Percentiles rank a stretch among this genome's conserved stretches.
Evolutionary conservation across 2,888 invertebrate species (phyloP).

Genomic region (Stenotaenia linearis): DNA sequence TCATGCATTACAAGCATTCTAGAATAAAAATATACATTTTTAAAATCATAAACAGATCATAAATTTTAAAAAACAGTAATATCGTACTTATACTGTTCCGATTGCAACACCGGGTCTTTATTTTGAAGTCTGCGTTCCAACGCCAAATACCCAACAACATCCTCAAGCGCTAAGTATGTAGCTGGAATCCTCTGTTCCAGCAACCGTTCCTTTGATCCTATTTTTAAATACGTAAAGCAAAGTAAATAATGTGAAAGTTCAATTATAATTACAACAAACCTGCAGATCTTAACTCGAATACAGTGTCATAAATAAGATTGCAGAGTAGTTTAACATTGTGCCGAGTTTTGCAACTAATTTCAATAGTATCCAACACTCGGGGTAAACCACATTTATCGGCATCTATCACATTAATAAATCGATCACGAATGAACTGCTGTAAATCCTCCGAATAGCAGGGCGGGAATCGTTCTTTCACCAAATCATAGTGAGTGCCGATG

Average conservation of each 20-base stretch:
- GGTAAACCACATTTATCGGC: slow-evolving; percentile 94
- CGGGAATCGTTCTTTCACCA: slow-evolving; percentile 61
- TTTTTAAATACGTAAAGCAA: neutral
- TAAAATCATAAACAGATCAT: neutral
- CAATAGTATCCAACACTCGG: slow-evolving; percentile 82
- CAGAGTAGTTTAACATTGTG: slow-evolving; percentile 85
- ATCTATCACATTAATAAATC: slow-evolving; percentile 86
- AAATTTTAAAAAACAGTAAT: neutral
- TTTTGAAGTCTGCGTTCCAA: slow-evolving; percentile 61
- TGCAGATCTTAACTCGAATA: slow-evolving; percentile 82
- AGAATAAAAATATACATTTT: neutral
- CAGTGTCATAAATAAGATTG: slow-evolving; percentile 87
- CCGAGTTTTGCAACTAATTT: slow-evolving; percentile 80
- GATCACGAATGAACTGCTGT: slow-evolving; percentile 78
- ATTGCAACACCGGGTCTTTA: slow-evolving; percentile 49
- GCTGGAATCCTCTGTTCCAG: slow-evolving; percentile 93
- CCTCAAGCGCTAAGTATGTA: slow-evolving; percentile 88
- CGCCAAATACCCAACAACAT: slow-evolving; percentile 77
- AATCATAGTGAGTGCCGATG: slow-evolving; percentile 93
- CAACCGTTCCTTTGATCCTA: slow-evolving; percentile 79
- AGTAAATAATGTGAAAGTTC: neutral
- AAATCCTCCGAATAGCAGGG: slow-evolving; percentile 63
- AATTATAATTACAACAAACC: slow-evolving; percentile 51
- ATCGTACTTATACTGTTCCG: slow-evolving; percentile 47
- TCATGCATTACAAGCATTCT: slow-evolving; percentile 53